Evolutionary conservation across 1,140 invertebrate genomes (phyloP).

Genomic region (Oryzaephilus surinamensis): DNA sequence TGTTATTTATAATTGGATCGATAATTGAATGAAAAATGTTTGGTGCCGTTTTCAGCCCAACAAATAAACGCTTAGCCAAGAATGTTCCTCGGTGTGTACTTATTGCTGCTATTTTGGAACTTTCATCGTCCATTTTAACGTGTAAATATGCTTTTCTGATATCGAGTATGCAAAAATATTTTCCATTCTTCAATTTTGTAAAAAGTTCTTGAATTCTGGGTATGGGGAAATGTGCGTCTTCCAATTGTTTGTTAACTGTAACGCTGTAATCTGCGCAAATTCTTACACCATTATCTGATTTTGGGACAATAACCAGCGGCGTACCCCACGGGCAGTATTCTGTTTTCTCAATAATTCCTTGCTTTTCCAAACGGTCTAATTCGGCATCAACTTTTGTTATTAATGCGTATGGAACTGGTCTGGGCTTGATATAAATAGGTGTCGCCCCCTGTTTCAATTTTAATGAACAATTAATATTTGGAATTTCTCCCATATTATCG

Average conservation of each 20-base stretch:
- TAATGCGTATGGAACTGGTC: conserved; percentile 35
- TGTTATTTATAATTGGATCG: conserved; percentile 16
- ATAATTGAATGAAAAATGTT: conserved; percentile 26
- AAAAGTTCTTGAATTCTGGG: conserved; percentile 23
- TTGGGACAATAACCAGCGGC: conserved; percentile 40
- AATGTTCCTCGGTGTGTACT: conserved; percentile 27
- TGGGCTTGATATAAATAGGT: conserved; percentile 32
- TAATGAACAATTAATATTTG: not conserved
- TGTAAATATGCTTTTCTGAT: conserved; percentile 26
- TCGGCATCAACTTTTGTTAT: conserved; percentile 32
- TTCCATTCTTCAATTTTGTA: conserved; percentile 5
- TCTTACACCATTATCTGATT: conserved; percentile 36
- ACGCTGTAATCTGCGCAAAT: conserved; percentile 42
- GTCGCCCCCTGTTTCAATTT: not conserved
- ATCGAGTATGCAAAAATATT: conserved; percentile 24
- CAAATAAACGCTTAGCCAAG: conserved; percentile 24
- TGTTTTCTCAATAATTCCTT: conserved; percentile 32
- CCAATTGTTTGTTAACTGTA: conserved; percentile 34
- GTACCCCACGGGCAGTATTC: conserved; percentile 39
- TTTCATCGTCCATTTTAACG: conserved; percentile 24
- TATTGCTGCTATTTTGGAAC: conserved; percentile 23
- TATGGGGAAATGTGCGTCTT: conserved; percentile 32
- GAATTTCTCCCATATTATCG: not conserved
- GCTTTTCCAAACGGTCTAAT: conserved; percentile 27
- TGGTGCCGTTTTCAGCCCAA: conserved; percentile 26